Evolutionary conservation across 2,797 vertebrate species (phyloP), one percentile per base, ranked within the genome.

Genomic region (Leuciscus waleckii): DNA sequence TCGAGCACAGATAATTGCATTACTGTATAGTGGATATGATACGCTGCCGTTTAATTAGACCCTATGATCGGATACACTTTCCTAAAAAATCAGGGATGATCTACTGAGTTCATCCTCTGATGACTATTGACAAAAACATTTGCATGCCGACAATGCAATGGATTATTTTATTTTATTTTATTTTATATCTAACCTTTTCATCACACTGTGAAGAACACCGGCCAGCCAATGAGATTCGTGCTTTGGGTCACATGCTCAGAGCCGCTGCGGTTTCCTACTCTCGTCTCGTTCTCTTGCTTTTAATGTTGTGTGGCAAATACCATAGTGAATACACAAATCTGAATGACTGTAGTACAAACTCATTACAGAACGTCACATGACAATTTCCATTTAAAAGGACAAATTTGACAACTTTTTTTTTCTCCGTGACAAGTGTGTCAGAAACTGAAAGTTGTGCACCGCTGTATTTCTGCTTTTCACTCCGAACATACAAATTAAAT

Each of bases 311-410:
- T 43, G 39, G n/a, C 14, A 71, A 71, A 14, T 11, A 70, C 39
- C 37, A 21, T 5, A 35, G 65, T 1, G 1, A 65, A 14, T 4
- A 56, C 54, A 4, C 3, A 21, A 54, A 61, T 61, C n/a, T 61
- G 43, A 37, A 56, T 23, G 21, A 0, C 49, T 51, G 17, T 19
- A 19, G 5, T 2, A 19, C 43, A 46, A 46, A 46, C 14, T 46
- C 11, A 14, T 46, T 14, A 14, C 3, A 46, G 41, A 43, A 49
- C 46, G 0, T 1, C 14, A 1, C 5, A 5, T 7, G 84, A 86
- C 77, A 37, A 23, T 58, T 85, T 85, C 82, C 67, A 79, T 87
- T 88, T 80, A 61, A 82, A 87, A 86, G 76, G 70, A 68, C 43
- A 39, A 32, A 79, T 81, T 69, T 81, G 83, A 81, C 83, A 85